phyloP scores from a whole-genome alignment of 2,888 invertebrate genomes.

The Aleiodes leptofemur region DNA sequence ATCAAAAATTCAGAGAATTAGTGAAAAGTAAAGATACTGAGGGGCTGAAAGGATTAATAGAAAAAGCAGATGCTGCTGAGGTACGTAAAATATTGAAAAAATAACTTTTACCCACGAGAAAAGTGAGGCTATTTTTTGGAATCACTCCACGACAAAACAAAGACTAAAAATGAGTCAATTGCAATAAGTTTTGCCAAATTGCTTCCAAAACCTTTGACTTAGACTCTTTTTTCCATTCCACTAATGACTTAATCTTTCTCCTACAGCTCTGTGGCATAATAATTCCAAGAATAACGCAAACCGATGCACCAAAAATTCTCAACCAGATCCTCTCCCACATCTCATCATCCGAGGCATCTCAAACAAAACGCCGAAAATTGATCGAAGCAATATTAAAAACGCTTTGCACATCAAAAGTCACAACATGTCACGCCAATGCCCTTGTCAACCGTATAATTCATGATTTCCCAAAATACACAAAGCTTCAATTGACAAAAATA shows the following conservation, averaged over 20 bases:
- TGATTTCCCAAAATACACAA: slow-evolving; percentile 77
- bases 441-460: slow-evolving; percentile 77
- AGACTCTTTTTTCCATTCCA: neutral
- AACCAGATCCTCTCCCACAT: slow-evolving; percentile 67
- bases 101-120: neutral
- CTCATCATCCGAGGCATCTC: slow-evolving; percentile 59
- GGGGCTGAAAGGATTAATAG: slow-evolving; percentile 56
- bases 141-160: no score
- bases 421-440: slow-evolving; percentile 73
- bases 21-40: slow-evolving; percentile 52
- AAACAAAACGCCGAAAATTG: slow-evolving; percentile 68
- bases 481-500: slow-evolving; percentile 77
- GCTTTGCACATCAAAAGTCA: slow-evolving; percentile 72
- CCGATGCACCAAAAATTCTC: slow-evolving; percentile 66
- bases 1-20: slow-evolving; percentile 46
- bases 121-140: no score
- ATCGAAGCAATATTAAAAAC: slow-evolving; percentile 71
- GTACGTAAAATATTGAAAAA: slow-evolving; percentile 31
- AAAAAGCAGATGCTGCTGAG: slow-evolving; percentile 46
- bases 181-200: no score
- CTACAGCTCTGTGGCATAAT: slow-evolving; percentile 67
- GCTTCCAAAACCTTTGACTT: no score
- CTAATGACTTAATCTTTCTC: slow-evolving; percentile 4
- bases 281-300: slow-evolving; percentile 59
- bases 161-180: no score